phyloP scores from a whole-genome alignment of 2,113 vertebrate species.

The Pachyramphus minor region DNA sequence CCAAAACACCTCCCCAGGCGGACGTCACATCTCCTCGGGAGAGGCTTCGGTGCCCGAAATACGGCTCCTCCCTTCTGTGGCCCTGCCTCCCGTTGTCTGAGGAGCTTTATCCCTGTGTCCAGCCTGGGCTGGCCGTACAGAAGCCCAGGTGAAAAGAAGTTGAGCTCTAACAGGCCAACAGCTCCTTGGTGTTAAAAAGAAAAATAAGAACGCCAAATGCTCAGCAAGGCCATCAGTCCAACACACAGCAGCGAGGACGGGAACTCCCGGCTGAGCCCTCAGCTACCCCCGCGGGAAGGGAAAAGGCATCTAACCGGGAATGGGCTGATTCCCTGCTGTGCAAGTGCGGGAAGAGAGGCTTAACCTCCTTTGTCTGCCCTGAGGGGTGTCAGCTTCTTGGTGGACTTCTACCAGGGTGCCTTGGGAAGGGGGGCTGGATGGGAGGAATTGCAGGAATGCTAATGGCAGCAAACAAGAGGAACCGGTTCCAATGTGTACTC shows the following conservation, averaged over 20 bases:
- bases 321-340: neutral
- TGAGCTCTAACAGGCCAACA: neutral
- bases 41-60: neutral
- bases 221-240: neutral
- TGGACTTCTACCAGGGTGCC: neutral
- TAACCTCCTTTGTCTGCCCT: neutral
- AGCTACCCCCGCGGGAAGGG: neutral
- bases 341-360: neutral
- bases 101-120: neutral
- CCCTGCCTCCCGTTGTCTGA: neutral
- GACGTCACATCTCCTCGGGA: neutral
- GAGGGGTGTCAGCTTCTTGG: neutral
- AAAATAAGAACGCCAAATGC: neutral
- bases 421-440: neutral
- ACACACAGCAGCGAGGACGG: neutral
- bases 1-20: neutral
- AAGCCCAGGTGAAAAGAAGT: neutral
- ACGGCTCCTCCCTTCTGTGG: neutral
- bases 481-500: neutral
- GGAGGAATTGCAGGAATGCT: constrained; percentile 7
- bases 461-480: neutral
- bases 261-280: neutral
- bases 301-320: neutral
- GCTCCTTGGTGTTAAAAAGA: neutral
- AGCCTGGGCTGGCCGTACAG: neutral